Base-by-base conservation (phyloP, 2,797 vertebrate species). In the Chelidonichthys spinosus region DNA sequence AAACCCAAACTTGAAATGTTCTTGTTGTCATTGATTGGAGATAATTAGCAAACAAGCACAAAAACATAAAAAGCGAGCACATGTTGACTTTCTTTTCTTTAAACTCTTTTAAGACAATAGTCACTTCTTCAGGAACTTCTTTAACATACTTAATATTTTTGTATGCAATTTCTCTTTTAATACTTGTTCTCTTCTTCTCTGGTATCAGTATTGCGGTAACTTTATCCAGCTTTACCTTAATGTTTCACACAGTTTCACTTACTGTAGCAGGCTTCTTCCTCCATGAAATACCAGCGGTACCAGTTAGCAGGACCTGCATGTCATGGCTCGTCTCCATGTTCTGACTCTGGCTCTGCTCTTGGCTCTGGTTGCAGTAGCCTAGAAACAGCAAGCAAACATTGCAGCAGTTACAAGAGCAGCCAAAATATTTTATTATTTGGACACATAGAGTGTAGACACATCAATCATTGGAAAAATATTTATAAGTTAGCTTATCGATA, bases 281-380 rank as follows among this genome's bases (percentile, higher is more conserved):
- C 96, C 96, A 98, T 76, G 95, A 96, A 66, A 99, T 98, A 3
- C 98, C 98, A 2, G 92, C 84, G 63, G 96, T 97, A 4, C 98
- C 98, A 1, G 95, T 96, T 11, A 99, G 93, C 63, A 95, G 94
- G 63, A 99, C 97, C 60, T 98, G 87, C 81, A 87, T 90, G 83
- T 80, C 78, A 1, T 25, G 40, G 69, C 84, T 81, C 10, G 79
- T 42, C 77, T 91, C 80, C 7, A 78, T 52, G 55, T 66, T 90
- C 59, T 69, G 81, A 63, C 11, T 95, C 11, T 93, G 95, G 1
- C 43, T 77, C 9, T 92, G 87, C 42, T 89, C 76, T 82, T 94
- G 74, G 40, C 82, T 90, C 14, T 88, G 89, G 75, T 75, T 89
- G 76, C 69, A 84, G 72, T 84, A 85, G 0, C 66, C 90, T 93